Conservation (phyloP, 2,113 vertebrate species). For the Cinclus cinclus region DNA sequence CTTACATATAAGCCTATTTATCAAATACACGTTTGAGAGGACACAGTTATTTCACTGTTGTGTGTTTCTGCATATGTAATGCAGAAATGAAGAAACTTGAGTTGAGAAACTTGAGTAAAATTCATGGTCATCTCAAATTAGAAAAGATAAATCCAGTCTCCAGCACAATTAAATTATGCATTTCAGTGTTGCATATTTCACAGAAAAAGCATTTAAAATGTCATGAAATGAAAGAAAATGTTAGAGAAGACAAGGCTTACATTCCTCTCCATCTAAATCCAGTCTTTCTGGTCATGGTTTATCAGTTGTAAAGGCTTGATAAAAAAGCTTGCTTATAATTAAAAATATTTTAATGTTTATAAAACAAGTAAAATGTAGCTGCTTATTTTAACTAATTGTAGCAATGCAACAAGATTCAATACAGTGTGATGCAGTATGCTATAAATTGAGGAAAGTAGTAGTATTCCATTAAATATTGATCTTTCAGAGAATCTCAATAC, state of each 20-base stretch:
- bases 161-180: background rate
- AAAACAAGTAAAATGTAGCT: background rate
- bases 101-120: background rate
- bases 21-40: background rate
- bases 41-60: background rate
- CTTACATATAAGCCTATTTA: background rate
- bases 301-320: background rate
- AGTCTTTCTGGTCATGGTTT: background rate
- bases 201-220: background rate
- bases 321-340: constrained; percentile 11
- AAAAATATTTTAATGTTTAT: constrained; percentile 13
- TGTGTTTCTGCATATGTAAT: background rate
- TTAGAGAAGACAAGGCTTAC: background rate
- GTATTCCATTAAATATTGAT: constrained; percentile 52
- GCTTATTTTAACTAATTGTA: constrained; percentile 30
- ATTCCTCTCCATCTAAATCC: background rate
- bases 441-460: constrained; percentile 9
- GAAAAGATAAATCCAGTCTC: background rate
- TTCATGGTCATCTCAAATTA: background rate
- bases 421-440: background rate
- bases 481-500: constrained; percentile 29
- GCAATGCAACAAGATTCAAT: background rate
- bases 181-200: background rate
- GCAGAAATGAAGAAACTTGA: background rate
- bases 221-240: background rate